Percentiles rank a stretch among this genome's conserved stretches.
phyloP scores from a whole-genome alignment of 2,113 vertebrate species.

The Thamnaconus septentrionalis region DNA sequence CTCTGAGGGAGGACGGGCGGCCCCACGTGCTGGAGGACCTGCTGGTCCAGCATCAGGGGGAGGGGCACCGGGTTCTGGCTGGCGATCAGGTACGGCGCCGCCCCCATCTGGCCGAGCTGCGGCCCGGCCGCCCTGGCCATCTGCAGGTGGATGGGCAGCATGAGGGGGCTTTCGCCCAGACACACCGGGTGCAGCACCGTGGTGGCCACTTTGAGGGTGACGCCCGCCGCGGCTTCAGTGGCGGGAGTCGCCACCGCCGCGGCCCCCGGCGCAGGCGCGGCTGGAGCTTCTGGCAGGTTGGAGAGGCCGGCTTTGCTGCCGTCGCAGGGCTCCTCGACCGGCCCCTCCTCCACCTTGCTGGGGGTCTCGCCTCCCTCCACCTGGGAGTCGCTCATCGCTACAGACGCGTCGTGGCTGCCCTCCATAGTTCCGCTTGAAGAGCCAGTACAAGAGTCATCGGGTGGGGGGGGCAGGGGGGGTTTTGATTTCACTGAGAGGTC shows the following conservation, averaged over 20 bases:
- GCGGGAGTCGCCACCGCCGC: constrained; percentile 73
- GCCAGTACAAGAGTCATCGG: constrained; percentile 49
- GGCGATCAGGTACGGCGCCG: constrained; percentile 89
- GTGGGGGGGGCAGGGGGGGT: not conserved
- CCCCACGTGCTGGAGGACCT: constrained; percentile 93
- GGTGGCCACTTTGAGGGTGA: constrained; percentile 90
- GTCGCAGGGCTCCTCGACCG: constrained; percentile 84
- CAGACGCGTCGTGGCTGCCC: constrained; percentile 80
- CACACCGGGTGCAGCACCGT: constrained; percentile 94
- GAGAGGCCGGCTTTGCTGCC: constrained; percentile 85
- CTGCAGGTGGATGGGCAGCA: constrained; percentile 93
- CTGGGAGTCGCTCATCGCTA: constrained; percentile 79
- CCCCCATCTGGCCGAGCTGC: constrained; percentile 80
- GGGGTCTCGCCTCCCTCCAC: constrained; percentile 54
- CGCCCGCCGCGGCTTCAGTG: constrained; percentile 81
- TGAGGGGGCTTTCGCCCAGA: constrained; percentile 90
- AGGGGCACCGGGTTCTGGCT: constrained; percentile 89
- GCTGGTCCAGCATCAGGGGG: constrained; percentile 92
- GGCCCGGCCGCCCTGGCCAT: constrained; percentile 83
- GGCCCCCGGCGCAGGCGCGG: constrained; percentile 56
- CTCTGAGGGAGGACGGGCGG: constrained; percentile 84
- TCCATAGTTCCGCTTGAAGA: constrained; percentile 75
- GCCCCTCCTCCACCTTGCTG: constrained; percentile 85
- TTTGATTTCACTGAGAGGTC: constrained; percentile 36
- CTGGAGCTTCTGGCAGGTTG: constrained; percentile 76